Percentiles rank a stretch among this genome's conserved stretches.
Conservation (phyloP, 2,797 vertebrate genomes). For the Cynopterus sphinx region DNA sequence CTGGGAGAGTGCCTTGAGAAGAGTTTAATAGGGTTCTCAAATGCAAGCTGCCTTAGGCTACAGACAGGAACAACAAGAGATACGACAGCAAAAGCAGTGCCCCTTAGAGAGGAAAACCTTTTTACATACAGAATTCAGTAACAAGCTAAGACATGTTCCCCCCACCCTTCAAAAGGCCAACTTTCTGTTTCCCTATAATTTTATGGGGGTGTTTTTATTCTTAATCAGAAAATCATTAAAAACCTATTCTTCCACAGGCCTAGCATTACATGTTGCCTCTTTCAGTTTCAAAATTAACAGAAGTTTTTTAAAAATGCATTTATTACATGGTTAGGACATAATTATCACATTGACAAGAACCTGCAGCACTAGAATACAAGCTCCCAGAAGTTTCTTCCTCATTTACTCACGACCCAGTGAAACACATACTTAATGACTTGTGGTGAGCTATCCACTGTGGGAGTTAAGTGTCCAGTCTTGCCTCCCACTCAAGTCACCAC, state of each 20-base stretch:
- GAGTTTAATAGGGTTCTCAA: conserved; percentile 19
- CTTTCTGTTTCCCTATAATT: not conserved
- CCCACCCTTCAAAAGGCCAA: not conserved
- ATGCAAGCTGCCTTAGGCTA: not conserved
- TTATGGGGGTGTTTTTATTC: conserved; percentile 6
- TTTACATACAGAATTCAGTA: not conserved
- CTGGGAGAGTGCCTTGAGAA: not conserved
- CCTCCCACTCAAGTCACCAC: not conserved
- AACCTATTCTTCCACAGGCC: not conserved
- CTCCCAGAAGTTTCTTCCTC: not conserved
- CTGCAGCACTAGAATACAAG: not conserved
- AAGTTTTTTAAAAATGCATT: not conserved
- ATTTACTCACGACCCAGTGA: not conserved
- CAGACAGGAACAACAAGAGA: conserved; percentile 13
- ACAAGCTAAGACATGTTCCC: not conserved
- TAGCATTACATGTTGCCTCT: not conserved
- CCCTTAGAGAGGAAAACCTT: not conserved
- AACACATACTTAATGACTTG: not conserved
- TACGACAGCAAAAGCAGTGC: not conserved
- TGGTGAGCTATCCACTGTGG: not conserved
- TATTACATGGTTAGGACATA: not conserved
- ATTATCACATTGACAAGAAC: conserved; percentile 20
- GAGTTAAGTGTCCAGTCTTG: not conserved
- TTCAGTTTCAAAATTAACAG: conserved; percentile 44
- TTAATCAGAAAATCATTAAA: conserved; percentile 21